These are phyloP conservation scores for Samia ricini DNA, from an alignment of 1,140 invertebrate genomes.

Conservation along the genomic window DNA sequence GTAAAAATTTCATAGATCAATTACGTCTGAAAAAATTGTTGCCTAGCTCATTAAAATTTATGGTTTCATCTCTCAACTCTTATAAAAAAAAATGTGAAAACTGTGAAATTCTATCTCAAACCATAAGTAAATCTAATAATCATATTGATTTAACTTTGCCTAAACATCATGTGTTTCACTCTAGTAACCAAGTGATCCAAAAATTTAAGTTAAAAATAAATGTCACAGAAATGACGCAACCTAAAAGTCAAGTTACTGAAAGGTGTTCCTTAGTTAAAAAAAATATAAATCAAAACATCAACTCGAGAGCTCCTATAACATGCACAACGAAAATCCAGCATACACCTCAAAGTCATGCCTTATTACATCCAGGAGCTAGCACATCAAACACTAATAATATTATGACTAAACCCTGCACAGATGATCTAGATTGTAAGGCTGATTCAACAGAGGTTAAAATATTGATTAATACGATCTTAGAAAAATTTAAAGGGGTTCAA, in stretches of 20 bases:
- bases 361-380: background rate
- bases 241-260: background rate
- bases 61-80: background rate
- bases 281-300: background rate
- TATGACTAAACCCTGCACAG: background rate
- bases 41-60: constrained; percentile 1
- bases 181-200: background rate
- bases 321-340: background rate
- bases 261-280: background rate
- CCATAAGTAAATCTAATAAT: background rate
- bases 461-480: background rate
- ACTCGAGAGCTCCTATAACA: background rate
- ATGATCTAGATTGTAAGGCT: background rate
- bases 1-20: background rate
- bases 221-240: background rate
- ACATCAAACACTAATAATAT: background rate
- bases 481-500: background rate
- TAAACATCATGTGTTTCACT: background rate
- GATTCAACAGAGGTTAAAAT: background rate
- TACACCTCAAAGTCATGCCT: background rate
- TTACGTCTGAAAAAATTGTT: background rate
- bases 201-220: background rate
- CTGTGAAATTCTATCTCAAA: background rate
- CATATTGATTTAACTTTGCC: background rate
- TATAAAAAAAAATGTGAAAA: background rate